Evolutionary conservation across 2,888 invertebrate species (phyloP).

Genomic region (Heliconius hortense): DNA sequence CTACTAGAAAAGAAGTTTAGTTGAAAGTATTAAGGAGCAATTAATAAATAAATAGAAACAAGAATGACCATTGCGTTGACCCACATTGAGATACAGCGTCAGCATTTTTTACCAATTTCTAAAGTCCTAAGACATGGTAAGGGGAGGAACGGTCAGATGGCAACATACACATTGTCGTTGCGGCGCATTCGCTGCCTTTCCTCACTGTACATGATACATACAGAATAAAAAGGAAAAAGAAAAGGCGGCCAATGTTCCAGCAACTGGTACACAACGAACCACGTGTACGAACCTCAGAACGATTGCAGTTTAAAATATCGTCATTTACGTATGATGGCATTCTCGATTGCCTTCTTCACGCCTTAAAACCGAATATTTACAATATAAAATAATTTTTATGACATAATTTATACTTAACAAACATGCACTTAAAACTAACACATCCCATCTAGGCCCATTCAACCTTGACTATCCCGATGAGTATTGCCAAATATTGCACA

Average conservation of each 20-base stretch:
- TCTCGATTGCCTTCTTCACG: constrained; percentile 27
- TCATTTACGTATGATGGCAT: constrained; percentile 23
- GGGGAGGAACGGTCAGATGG: not conserved
- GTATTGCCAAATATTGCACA: constrained; percentile 81
- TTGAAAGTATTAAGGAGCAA: not conserved
- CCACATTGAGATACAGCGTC: constrained; percentile 32
- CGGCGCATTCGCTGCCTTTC: constrained; percentile 2
- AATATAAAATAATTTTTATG: constrained; percentile 49
- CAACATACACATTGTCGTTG: not conserved
- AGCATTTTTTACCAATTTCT: constrained; percentile 20
- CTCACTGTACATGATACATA: not conserved
- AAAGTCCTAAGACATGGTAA: constrained; percentile 29
- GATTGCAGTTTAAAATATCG: constrained; percentile 22
- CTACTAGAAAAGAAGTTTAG: not conserved
- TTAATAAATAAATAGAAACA: not conserved
- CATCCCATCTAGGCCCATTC: constrained; percentile 54
- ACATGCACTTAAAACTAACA: constrained; percentile 65
- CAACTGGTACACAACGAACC: not conserved
- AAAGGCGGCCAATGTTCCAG: constrained; percentile 4
- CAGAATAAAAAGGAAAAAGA: not conserved
- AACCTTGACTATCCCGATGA: constrained; percentile 70
- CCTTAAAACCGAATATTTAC: constrained; percentile 50
- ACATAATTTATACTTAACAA: constrained; percentile 51
- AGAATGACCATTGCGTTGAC: constrained; percentile 34
- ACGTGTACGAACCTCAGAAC: constrained; percentile 24